Percentiles rank a stretch among this genome's conserved stretches.
phyloP scores from a whole-genome alignment of 2,113 vertebrate genomes.

The Spheniscus mendiculus region DNA sequence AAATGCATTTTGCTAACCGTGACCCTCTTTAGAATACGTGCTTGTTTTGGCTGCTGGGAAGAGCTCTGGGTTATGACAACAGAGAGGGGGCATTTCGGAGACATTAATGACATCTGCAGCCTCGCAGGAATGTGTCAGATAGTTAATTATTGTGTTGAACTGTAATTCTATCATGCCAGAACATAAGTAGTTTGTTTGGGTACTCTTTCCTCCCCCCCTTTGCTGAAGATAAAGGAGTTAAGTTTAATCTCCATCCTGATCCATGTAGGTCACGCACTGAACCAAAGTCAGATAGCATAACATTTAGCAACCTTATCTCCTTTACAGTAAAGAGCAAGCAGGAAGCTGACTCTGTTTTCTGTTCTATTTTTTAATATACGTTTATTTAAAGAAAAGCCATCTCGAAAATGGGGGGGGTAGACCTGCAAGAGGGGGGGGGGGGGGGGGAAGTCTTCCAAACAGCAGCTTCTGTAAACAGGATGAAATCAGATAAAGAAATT shows the following conservation, averaged over 20 bases:
- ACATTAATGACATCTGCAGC: slow-evolving; percentile 62
- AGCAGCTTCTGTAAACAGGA: slow-evolving; percentile 76
- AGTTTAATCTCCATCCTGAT: slow-evolving; percentile 71
- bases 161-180: slow-evolving; percentile 47
- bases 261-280: slow-evolving; percentile 48
- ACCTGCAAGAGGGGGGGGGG: neutral
- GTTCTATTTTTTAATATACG: slow-evolving; percentile 36
- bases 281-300: slow-evolving; percentile 39
- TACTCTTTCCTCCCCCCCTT: neutral
- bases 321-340: neutral
- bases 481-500: slow-evolving; percentile 83
- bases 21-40: fast-evolving
- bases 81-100: slow-evolving; percentile 53
- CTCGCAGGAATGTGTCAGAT: slow-evolving; percentile 68
- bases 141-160: slow-evolving; percentile 76
- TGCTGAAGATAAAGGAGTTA: slow-evolving; percentile 63
- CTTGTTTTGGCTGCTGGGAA: neutral
- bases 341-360: slow-evolving; percentile 10
- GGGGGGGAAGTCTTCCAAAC: slow-evolving; percentile 48
- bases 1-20: neutral
- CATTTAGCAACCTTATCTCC: slow-evolving; percentile 36
- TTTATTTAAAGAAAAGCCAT: slow-evolving; percentile 65
- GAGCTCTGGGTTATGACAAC: slow-evolving; percentile 54
- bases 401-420: neutral
- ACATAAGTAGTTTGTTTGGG: slow-evolving; percentile 53